Conservation (phyloP, 2,113 vertebrate genomes). For the Chaetura pelagica region DNA sequence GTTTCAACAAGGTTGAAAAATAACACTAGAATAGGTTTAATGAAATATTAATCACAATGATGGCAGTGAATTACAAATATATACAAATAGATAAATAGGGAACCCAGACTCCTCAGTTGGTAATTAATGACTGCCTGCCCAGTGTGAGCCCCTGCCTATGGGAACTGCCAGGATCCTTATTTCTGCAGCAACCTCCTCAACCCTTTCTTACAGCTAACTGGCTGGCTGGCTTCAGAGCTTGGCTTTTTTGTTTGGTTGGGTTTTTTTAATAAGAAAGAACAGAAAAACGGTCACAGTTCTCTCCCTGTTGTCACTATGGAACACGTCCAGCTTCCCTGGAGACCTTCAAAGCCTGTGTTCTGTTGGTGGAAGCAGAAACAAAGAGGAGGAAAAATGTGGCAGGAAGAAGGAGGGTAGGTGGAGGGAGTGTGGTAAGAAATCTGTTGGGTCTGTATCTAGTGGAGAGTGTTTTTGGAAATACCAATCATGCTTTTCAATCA, state of each 20-base stretch:
- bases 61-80: too few relatives aligned
- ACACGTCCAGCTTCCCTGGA: neutral
- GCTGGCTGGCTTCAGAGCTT: too few relatives aligned
- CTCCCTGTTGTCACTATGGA: neutral
- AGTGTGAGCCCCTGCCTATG: neutral
- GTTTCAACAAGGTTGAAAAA: too few relatives aligned
- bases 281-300: neutral
- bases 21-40: too few relatives aligned
- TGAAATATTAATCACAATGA: too few relatives aligned
- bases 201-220: accelerated
- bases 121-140: neutral
- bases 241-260: too few relatives aligned
- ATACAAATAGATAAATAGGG: too few relatives aligned
- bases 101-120: too few relatives aligned
- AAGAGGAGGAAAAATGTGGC: neutral
- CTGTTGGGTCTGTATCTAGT: neutral
- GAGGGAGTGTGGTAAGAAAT: neutral
- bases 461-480: neutral
- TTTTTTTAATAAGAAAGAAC: neutral
- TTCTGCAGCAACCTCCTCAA: neutral
- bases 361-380: neutral
- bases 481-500: neutral
- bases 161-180: neutral
- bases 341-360: neutral
- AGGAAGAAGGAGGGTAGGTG: neutral